Conservation (phyloP, 2,797 vertebrate genomes). For the Pseudomugil tenellus region DNA sequence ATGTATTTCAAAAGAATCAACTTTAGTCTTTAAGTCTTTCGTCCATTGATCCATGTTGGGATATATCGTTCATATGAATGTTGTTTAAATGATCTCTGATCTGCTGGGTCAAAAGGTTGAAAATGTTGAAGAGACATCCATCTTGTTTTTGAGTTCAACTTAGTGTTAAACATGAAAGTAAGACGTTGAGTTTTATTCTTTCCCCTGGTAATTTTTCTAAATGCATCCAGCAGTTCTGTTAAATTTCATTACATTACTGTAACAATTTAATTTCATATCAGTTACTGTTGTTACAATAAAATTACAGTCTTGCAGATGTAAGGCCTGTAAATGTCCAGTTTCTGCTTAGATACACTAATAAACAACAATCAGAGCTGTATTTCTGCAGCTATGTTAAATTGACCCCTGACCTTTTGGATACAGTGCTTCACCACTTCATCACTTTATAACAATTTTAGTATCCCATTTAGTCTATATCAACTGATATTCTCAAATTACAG, state of each 20-base stretch:
- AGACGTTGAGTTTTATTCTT: too few relatives aligned
- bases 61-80: neutral
- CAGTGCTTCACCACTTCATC: neutral
- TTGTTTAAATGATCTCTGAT: neutral
- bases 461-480: neutral
- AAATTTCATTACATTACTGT: neutral
- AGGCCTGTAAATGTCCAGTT: neutral
- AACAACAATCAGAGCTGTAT: neutral
- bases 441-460: neutral
- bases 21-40: constrained; percentile 5
- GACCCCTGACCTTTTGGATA: neutral
- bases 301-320: neutral
- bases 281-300: neutral
- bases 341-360: neutral
- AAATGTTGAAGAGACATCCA: too few relatives aligned
- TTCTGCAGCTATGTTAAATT: neutral
- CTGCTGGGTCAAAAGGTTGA: neutral
- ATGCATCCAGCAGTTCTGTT: neutral
- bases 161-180: too few relatives aligned
- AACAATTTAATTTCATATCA: neutral
- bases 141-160: neutral
- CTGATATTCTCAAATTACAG: neutral
- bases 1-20: constrained; percentile 23
- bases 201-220: too few relatives aligned
- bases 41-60: too few relatives aligned